A percentile compares a stretch with the other conserved stretches of the same genome.
Conservation (phyloP, 2,113 vertebrate species). For the Aleadryas rufinucha region DNA sequence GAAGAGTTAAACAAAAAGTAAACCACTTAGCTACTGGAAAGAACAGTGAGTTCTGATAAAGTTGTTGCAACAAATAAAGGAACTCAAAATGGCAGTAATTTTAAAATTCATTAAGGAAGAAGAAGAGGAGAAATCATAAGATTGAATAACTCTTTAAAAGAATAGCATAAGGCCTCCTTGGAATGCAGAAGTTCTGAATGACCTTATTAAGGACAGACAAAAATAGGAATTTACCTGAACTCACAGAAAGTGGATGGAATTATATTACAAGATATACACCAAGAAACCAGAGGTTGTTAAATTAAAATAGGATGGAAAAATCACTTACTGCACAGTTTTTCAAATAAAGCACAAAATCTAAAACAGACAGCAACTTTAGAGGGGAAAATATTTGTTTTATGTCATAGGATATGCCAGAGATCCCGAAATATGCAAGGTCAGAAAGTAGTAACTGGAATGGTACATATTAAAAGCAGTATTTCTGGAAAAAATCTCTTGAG, state of each 20-base stretch:
- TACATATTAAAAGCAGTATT: background rate
- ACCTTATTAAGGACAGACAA: background rate
- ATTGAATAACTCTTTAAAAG: background rate
- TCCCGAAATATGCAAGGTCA: background rate
- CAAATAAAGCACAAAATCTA: conserved; percentile 37
- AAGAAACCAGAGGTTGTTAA: conserved; percentile 24
- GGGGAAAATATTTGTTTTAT: conserved; percentile 34
- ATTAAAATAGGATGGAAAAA: background rate
- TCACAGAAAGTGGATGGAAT: background rate
- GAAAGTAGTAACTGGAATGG: background rate
- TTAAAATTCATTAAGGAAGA: background rate
- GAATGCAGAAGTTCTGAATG: background rate
- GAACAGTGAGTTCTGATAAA: background rate
- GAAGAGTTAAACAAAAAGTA: background rate
- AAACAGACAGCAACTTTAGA: background rate
- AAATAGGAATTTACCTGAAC: conserved; percentile 17
- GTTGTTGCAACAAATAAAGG: background rate
- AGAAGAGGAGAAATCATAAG: background rate
- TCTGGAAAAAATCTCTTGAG: background rate
- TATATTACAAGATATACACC: background rate
- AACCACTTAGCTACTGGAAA: background rate
- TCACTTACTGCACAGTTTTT: conserved; percentile 10
- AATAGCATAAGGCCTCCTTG: background rate
- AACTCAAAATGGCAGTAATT: background rate
- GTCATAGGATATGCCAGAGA: conserved; percentile 16